Base-by-base conservation (phyloP, 2,888 invertebrate species). In the Macrosiphum euphorbiae region DNA sequence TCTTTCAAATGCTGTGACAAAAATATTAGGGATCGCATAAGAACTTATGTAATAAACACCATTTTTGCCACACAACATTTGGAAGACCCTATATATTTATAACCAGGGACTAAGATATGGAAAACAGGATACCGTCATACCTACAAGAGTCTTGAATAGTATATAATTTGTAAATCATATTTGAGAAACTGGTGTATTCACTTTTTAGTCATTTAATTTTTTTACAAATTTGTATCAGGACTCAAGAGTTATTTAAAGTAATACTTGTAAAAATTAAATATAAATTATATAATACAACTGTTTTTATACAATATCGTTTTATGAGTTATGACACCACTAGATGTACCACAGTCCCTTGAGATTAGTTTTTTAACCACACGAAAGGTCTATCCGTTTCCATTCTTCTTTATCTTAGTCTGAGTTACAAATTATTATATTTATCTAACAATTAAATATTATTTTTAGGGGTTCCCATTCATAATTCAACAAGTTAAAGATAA, bases 401-500 rank as follows among this genome's bases (percentile, higher is more conserved):
- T 26, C 58, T 35, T 78, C 78, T 78, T 20, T 78, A 20, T 78
- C 8, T 78, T 78, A 78, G 20, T 78, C 8, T 78, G 35, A 20
- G 78, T n/a, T 41, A 85, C 28, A 44, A 24, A 26, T 24, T 92
- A 13, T 61, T 20, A 13, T 92, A 16, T 86, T 26, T 55, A 78
- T 78, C 1, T 88, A 50, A 44, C 61, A 61, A 67, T 8, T 78
- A 50, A 52, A 90, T 67, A 41, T 35, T 94, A 94, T 95, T 96
- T 96, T 35, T 96, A 98, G 97, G 98, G 98, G 28, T 99, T 98
- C 96, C 98, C 98, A 58, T 99, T 99, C 96, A 96, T 99, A 95
- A 98, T 98, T 96, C 99, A 99, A 96, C 99, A 99, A 96, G 98
- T 99, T 92, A 97, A 98, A 95, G 99, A 99, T 96, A 98, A 98